Evolutionary conservation across 2,797 vertebrate genomes (phyloP), one percentile per base, ranked within the genome.

Genomic region (Notolepis coatsorum): DNA sequence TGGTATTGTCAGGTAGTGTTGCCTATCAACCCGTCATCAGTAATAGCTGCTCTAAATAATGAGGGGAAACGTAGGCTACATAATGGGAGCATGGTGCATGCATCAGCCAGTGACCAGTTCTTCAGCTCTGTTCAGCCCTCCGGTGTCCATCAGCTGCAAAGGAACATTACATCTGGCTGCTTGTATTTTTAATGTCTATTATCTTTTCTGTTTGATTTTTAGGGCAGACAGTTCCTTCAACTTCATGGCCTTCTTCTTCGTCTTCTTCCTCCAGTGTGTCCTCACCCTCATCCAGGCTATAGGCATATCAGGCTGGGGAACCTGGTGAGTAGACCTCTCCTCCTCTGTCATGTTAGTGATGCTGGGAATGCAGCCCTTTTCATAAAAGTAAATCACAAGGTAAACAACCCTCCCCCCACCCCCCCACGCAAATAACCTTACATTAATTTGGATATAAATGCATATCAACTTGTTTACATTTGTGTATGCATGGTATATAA

Each of bases 191-290:
- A 51, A 18, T 12, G 28, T 61, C 43, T 47, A 20, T 43, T 42
- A 54, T 54, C 13, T 13, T 18, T 25, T 3, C 21, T 43, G 20
- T 71, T 62, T 64, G 58, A 15, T 58, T 49, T 23, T 0, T 70
- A 99, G 97, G 81, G 96, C 97, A 0, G 95, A 99, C 88, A 99
- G 97, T 78, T 99, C 97, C 1, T 99, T 98, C 84, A 98, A 99
- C 84, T 99, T 97, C 68, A 99, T 99, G 97, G 65, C 91, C 2
- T 99, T 99, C 81, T 99, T 99, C 94, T 98, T 99, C 89, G 61
- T 98, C 84, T 98, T 98, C 9, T 96, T 96, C 12, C 87, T 93
- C 0, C 97, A 99, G 82, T 96, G 96, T 47, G 12, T 98, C 15
- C 77, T 99, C 42, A 71, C 92, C 0, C 2, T 95, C 33, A 89